Conservation (phyloP, 1,140 invertebrate genomes). For the Protaetia brevitarsis region DNA sequence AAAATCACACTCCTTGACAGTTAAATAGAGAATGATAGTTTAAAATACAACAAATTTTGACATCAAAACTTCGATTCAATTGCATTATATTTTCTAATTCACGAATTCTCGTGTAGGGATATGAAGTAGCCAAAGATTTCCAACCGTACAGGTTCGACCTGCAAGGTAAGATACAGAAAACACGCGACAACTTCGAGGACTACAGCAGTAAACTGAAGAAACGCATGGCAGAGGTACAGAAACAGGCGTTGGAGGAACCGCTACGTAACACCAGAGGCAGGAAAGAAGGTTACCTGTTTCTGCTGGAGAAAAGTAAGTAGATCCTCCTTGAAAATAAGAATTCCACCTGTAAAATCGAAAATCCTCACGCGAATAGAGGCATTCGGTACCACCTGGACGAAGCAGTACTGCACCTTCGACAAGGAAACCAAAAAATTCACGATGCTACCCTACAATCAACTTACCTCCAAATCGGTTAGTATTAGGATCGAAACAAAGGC, state of each 20-base stretch:
- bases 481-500: constrained; percentile 39
- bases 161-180: constrained; percentile 91
- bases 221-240: constrained; percentile 47
- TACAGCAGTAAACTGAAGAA: constrained; percentile 45
- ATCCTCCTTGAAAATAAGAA: not conserved
- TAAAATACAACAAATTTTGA: too few species aligned
- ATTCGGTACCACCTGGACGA: constrained; percentile 93
- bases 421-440: constrained; percentile 85
- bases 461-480: constrained; percentile 83
- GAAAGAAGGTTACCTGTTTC: constrained; percentile 87
- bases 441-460: constrained; percentile 93
- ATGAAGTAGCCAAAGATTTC: constrained; percentile 92
- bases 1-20: too few species aligned
- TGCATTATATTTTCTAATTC: too few species aligned
- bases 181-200: constrained; percentile 91
- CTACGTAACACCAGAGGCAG: constrained; percentile 53
- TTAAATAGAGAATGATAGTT: too few species aligned
- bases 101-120: too few species aligned
- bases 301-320: constrained; percentile 93
- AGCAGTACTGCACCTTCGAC: constrained; percentile 95
- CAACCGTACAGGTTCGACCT: constrained; percentile 88
- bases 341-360: constrained; percentile 22
- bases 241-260: constrained; percentile 41
- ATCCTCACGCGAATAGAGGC: constrained; percentile 69
- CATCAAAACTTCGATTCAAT: too few species aligned